A percentile compares a stretch with the other conserved stretches of the same genome.
Conservation (phyloP, 2,113 vertebrate genomes). For the Heliornis fulica region DNA sequence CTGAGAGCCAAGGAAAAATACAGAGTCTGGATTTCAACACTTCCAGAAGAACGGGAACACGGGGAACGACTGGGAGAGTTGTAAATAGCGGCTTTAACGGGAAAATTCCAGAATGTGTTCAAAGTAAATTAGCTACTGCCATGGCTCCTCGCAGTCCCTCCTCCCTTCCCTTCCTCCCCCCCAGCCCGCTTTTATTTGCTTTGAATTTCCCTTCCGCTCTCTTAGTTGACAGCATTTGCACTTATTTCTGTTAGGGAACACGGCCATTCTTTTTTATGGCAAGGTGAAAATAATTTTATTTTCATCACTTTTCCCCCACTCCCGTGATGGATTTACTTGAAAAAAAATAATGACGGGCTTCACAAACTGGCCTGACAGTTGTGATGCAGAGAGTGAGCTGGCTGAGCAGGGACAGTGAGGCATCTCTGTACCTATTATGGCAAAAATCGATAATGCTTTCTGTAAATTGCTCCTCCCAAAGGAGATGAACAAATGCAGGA, state of each 20-base stretch:
- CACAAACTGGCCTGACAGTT: conserved; percentile 82
- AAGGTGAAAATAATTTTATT: conserved; percentile 91
- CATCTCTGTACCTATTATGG: conserved; percentile 86
- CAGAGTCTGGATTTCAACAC: background rate
- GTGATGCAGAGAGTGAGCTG: conserved; percentile 76
- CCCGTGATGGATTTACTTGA: conserved; percentile 81
- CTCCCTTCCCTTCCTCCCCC: conserved; percentile 66
- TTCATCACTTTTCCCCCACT: conserved; percentile 73
- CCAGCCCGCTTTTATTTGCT: conserved; percentile 61
- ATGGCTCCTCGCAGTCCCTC: conserved; percentile 63
- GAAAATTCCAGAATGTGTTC: conserved; percentile 60
- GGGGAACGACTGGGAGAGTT: conserved; percentile 8
- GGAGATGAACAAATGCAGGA: conserved; percentile 82
- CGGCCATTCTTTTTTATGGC: conserved; percentile 77
- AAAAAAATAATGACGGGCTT: conserved; percentile 82
- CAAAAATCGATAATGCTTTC: conserved; percentile 86
- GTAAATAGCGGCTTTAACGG: conserved; percentile 9
- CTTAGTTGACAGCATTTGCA: conserved; percentile 54
- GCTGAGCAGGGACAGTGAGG: conserved; percentile 78
- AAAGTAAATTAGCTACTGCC: conserved; percentile 72
- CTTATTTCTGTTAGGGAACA: conserved; percentile 71
- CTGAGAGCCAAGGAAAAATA: conserved; percentile 30
- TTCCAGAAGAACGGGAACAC: conserved; percentile 2
- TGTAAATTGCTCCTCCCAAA: conserved; percentile 87
- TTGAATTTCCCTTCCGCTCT: conserved; percentile 53